Conservation (phyloP, 2,888 invertebrate genomes). For the Diplolepis rosae region DNA sequence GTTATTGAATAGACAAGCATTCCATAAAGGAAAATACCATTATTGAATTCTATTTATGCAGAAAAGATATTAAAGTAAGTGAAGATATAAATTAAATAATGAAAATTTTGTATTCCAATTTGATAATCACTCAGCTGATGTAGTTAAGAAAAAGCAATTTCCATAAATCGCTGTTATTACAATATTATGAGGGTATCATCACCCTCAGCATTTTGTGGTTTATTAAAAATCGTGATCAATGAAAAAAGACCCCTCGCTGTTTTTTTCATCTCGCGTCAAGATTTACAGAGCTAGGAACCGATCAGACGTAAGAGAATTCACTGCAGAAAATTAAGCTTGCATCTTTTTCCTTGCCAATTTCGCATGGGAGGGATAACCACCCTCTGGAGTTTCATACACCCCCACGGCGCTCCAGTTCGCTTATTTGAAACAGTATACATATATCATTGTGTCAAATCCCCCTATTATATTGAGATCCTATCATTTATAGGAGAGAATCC, state of each 20-base stretch:
- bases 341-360: slow-evolving; percentile 33
- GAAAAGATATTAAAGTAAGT: too few species aligned
- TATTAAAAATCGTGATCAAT: slow-evolving; percentile 50
- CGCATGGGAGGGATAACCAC: slow-evolving; percentile 48
- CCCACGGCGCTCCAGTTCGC: slow-evolving; percentile 46
- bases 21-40: too few species aligned
- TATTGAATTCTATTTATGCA: too few species aligned
- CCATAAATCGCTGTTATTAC: background rate
- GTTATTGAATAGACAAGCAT: too few species aligned
- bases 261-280: slow-evolving; percentile 34
- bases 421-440: slow-evolving; percentile 58
- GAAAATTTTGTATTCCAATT: too few species aligned
- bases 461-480: slow-evolving; percentile 53
- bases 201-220: background rate
- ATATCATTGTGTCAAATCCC: slow-evolving; percentile 45
- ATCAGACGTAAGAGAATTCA: slow-evolving; percentile 17
- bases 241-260: slow-evolving; percentile 40
- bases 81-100: too few species aligned
- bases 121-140: too few species aligned
- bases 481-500: slow-evolving; percentile 50
- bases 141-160: background rate
- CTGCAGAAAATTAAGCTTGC: slow-evolving; percentile 31
- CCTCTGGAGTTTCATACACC: slow-evolving; percentile 49
- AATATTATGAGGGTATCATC: too few species aligned
- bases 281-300: background rate